phyloP scores from a whole-genome alignment of 2,113 vertebrate species.

The cattle (Bos taurus) region ARS-UCD2.0 NC_037342.1:61544501-61545000 shows the following conservation, averaged over 20 bases:
- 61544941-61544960: neutral
- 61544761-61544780: neutral
- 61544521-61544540: neutral
- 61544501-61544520: neutral
- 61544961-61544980: neutral
- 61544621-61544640: constrained; percentile 33
- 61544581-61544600: neutral
- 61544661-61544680: constrained; percentile 17
- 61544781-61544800: neutral
- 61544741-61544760: neutral
- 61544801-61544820: neutral
- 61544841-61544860: neutral
- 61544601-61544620: neutral
- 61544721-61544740: constrained; percentile 5
- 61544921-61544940: neutral
- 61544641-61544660: neutral
- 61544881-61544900: neutral
- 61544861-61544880: neutral
- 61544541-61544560: constrained; percentile 13
- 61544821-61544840: neutral
- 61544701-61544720: neutral
- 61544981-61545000: no score
- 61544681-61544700: neutral
- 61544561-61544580: neutral
- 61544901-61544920: neutral